Evolutionary conservation across 2,113 vertebrate species (phyloP).

Genomic region (Octodon degus): DNA sequence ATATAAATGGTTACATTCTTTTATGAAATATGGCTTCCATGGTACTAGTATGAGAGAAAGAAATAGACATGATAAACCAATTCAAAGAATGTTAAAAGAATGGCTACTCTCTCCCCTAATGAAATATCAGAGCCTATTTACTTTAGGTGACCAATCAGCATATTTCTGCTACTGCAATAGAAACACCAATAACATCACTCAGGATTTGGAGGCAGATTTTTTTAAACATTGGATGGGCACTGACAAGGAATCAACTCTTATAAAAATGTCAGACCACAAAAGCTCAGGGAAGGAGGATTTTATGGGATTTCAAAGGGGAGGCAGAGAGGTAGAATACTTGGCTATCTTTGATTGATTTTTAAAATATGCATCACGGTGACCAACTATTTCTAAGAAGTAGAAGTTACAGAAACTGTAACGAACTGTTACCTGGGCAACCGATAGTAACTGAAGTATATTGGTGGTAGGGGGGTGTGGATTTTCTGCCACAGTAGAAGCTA

Average conservation of each 20-base stretch:
- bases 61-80: background rate
- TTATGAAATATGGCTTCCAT: background rate
- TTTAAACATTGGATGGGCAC: background rate
- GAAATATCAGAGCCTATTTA: background rate
- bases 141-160: background rate
- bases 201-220: background rate
- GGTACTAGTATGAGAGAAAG: background rate
- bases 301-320: background rate
- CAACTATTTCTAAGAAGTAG: background rate
- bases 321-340: background rate
- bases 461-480: background rate
- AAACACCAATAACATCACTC: background rate
- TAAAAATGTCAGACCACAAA: background rate
- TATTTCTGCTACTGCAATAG: background rate
- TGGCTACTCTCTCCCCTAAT: background rate
- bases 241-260: background rate
- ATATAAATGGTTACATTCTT: constrained; percentile 27
- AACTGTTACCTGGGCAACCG: background rate
- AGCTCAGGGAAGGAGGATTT: background rate
- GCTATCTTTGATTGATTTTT: background rate
- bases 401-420: background rate
- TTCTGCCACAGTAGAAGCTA: background rate
- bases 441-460: background rate
- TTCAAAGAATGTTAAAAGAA: background rate
- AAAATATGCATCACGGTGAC: background rate